These are phyloP conservation scores for crab-eating macaque (Macaca fascicularis) DNA, from an alignment of 2,113 vertebrate genomes.

Conservation along the genomic window DNA sequence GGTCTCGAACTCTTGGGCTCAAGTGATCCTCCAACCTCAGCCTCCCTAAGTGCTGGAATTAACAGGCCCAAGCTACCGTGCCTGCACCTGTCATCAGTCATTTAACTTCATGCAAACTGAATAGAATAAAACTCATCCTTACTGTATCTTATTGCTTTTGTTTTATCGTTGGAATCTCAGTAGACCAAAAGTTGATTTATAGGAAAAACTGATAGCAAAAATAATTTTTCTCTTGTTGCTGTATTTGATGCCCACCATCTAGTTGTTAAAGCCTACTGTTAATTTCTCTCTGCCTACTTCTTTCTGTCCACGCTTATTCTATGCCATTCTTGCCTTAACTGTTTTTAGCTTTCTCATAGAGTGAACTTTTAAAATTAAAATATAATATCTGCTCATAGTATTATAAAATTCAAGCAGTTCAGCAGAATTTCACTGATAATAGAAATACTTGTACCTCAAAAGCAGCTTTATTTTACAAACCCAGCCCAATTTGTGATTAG, in stretches of 20 bases:
- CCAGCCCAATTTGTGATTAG: not conserved
- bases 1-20: too few relatives aligned
- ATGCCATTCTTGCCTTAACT: not conserved
- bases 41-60: too few relatives aligned
- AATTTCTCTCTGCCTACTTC: not conserved
- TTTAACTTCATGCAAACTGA: not conserved
- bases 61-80: too few relatives aligned
- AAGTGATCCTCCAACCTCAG: too few relatives aligned
- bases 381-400: not conserved
- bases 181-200: not conserved
- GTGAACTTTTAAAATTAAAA: not conserved
- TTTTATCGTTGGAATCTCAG: not conserved
- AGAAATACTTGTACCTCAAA: slow-evolving; percentile 7
- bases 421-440: not conserved
- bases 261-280: not conserved
- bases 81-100: not conserved
- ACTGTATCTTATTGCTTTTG: not conserved
- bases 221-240: slow-evolving; percentile 1
- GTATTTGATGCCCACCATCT: not conserved
- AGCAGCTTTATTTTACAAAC: not conserved
- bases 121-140: not conserved
- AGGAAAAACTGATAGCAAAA: not conserved
- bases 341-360: not conserved
- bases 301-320: not conserved
- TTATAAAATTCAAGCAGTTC: not conserved